Percentiles rank a stretch among this genome's conserved stretches.
Evolutionary conservation across 2,797 vertebrate genomes (phyloP).

Genomic region (Vireo griseus): DNA sequence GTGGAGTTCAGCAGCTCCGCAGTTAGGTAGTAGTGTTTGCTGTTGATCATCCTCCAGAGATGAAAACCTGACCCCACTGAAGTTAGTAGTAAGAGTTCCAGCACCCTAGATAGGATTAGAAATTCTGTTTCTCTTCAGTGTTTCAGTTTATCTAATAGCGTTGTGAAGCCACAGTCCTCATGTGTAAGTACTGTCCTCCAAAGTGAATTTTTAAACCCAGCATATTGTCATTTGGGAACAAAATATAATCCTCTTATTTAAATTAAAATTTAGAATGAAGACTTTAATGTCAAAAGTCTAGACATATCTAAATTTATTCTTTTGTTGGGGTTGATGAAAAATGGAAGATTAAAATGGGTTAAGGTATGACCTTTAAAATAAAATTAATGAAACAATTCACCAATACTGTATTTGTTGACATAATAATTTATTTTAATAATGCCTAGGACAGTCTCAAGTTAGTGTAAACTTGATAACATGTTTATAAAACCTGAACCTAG

Average conservation of each 20-base stretch:
- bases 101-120: not conserved
- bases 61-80: not conserved
- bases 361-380: not conserved
- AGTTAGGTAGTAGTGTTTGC: not conserved
- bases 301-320: not conserved
- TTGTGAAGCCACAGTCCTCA: not conserved
- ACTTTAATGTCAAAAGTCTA: not conserved
- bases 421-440: not conserved
- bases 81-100: not conserved
- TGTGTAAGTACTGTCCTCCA: not conserved
- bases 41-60: accelerated
- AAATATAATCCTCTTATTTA: not conserved
- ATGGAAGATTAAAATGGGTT: not conserved
- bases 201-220: not conserved
- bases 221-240: not conserved
- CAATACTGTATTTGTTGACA: not conserved
- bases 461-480: not conserved
- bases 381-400: not conserved
- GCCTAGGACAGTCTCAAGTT: not conserved
- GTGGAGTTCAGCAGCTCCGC: not conserved
- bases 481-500: not conserved
- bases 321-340: not conserved
- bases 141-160: not conserved
- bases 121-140: not conserved
- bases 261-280: not conserved